Percentiles rank a stretch among this genome's conserved stretches.
Evolutionary conservation across 2,113 vertebrate species (phyloP).

Genomic region (Dermatemys mawii): DNA sequence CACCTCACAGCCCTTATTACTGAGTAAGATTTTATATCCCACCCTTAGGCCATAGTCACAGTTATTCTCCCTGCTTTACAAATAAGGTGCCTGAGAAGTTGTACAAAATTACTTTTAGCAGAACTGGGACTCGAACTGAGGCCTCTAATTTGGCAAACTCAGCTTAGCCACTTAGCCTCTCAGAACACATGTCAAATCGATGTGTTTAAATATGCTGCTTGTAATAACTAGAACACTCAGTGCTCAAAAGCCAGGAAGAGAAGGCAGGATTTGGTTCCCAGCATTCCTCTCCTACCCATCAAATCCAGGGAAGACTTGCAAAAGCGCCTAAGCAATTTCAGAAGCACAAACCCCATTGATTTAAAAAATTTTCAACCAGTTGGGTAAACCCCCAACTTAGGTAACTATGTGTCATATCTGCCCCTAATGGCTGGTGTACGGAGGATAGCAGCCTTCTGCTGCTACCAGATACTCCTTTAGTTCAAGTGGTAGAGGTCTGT

Average conservation of each 20-base stretch:
- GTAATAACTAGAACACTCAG: background rate
- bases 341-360: background rate
- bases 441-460: rapidly evolving
- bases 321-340: background rate
- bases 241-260: background rate
- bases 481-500: background rate
- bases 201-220: background rate
- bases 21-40: background rate
- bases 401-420: background rate
- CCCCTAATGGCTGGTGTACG: background rate
- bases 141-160: background rate
- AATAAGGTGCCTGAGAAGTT: background rate
- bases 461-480: background rate
- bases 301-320: background rate
- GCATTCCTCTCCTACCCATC: background rate
- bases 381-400: background rate
- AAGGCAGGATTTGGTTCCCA: background rate
- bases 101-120: background rate
- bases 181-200: background rate
- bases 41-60: background rate
- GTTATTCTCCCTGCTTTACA: background rate
- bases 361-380: background rate
- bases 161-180: background rate
- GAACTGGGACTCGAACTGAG: background rate
- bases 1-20: background rate